These are phyloP conservation scores for Tretioscincus oriximinensis DNA, from an alignment of 2,113 vertebrate species.

Conservation along the genomic window DNA sequence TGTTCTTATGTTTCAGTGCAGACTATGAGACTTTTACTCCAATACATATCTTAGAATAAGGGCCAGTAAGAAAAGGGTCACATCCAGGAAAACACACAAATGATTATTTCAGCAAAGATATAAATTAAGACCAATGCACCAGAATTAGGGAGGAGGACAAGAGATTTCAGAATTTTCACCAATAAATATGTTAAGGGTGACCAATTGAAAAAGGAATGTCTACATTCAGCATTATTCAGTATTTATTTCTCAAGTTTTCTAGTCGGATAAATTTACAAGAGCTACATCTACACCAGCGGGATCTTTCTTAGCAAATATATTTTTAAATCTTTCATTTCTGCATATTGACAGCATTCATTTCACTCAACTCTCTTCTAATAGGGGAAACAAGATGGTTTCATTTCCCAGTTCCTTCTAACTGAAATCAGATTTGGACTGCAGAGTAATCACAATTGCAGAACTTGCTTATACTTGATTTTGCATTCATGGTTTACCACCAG, in stretches of 20 bases:
- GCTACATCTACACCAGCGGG: not conserved
- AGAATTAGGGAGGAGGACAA: not conserved
- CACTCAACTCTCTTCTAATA: not conserved
- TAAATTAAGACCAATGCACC: not conserved
- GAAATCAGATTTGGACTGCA: slow-evolving; percentile 19
- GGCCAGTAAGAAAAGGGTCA: no score
- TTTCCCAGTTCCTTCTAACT: not conserved
- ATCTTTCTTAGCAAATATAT: not conserved
- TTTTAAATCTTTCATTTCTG: not conserved
- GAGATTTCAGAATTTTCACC: not conserved
- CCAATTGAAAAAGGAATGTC: not conserved
- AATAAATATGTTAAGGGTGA: not conserved
- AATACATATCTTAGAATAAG: no score
- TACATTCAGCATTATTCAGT: not conserved
- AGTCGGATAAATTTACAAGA: not conserved
- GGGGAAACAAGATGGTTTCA: not conserved
- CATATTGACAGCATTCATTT: not conserved
- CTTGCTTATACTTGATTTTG: not conserved
- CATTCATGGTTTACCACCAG: no score
- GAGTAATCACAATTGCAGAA: not conserved
- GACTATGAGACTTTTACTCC: no score
- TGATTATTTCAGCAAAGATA: not conserved
- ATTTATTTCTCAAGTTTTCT: not conserved
- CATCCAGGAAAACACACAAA: not conserved
- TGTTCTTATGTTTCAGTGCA: no score